Base-by-base conservation (phyloP, 2,113 vertebrate species). In the Rhinopomastus cyanomelas region DNA sequence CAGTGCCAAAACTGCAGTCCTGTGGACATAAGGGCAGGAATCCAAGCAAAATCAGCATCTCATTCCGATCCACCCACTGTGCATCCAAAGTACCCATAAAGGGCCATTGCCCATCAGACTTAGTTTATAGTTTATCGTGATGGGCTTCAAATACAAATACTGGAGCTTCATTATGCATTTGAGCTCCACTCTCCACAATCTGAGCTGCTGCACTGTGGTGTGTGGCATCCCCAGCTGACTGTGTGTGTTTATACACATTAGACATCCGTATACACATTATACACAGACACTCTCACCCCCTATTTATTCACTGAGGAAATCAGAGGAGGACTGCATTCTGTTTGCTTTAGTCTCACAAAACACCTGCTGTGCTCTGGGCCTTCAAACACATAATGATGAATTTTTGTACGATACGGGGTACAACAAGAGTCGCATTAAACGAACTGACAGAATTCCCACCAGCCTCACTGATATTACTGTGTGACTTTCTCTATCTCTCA, bases 1-100 rank as follows among this genome's bases (percentile, higher is more conserved):
- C 72, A 82, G 85, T 76, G 91, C 77, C 77, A 93, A 89, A 95
- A 80, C 17, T 93, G 46, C 55, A 85, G 29, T 89, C 75, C 90
- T 81, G 17, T 88, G 81, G 37, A 83, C 15, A 26, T 87, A 85
- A 81, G 86, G 89, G 94, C 90, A 85, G 75, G 84, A 84, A 65
- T 92, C 86, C 91, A 97, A 94, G 92, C 15, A 27, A 83, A 79
- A 74, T 39, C 34, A 91, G 23, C 30, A 66, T 39, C 15, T 92
- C 71, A 10, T 53, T 91, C 55, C 82, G 75, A 32, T 74, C 59
- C 52, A 81, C 56, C 55, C 79, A 81, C 30, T 65, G 13, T 34
- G 44, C 16, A 87, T 87, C 30, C 67, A 73, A 79, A 91, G 57
- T 69, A 81, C 22, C 25, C 80, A 87, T 94, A 85, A 96, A 90